Conservation (phyloP, 2,888 invertebrate species). For the Sinotaia quadrata region DNA sequence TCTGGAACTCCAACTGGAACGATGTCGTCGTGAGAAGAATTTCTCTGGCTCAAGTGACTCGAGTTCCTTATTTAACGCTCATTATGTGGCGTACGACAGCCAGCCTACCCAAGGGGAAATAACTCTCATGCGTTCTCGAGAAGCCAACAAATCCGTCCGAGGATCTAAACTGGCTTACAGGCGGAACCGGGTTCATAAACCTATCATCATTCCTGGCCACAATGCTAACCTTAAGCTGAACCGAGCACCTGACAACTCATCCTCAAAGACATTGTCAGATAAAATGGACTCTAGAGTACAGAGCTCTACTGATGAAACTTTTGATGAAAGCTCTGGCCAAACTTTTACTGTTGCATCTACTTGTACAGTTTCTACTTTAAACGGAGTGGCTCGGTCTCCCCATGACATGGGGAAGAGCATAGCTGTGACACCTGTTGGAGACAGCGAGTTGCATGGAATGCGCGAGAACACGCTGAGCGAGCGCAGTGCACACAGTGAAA, state of each 20-base stretch:
- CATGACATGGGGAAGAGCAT: no score
- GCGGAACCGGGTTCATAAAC: slow-evolving; percentile 2
- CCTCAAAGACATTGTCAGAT: background rate
- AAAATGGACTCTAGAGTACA: slow-evolving; percentile 12
- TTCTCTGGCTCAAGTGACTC: slow-evolving; percentile 15
- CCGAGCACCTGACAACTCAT: background rate
- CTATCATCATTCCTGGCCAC: background rate
- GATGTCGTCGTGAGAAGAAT: slow-evolving; percentile 51
- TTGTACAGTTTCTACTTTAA: no score
- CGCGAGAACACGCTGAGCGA: no score
- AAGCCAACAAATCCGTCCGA: slow-evolving; percentile 27
- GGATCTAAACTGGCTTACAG: background rate
- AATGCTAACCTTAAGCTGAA: background rate
- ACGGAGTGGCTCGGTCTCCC: no score
- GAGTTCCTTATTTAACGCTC: slow-evolving; percentile 8
- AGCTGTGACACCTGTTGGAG: no score
- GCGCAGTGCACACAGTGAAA: no score
- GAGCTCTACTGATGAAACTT: slow-evolving; percentile 1
- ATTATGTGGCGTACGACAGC: slow-evolving; percentile 24
- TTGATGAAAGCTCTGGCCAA: no score
- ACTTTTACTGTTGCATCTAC: no score
- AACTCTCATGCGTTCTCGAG: slow-evolving; percentile 26
- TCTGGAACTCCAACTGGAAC: slow-evolving; percentile 50
- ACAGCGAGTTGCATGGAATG: no score
- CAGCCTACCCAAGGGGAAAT: slow-evolving; percentile 34